These are phyloP conservation scores for Numenius phaeopus DNA, from an alignment of 2,797 vertebrate species.

Conservation along the genomic window DNA sequence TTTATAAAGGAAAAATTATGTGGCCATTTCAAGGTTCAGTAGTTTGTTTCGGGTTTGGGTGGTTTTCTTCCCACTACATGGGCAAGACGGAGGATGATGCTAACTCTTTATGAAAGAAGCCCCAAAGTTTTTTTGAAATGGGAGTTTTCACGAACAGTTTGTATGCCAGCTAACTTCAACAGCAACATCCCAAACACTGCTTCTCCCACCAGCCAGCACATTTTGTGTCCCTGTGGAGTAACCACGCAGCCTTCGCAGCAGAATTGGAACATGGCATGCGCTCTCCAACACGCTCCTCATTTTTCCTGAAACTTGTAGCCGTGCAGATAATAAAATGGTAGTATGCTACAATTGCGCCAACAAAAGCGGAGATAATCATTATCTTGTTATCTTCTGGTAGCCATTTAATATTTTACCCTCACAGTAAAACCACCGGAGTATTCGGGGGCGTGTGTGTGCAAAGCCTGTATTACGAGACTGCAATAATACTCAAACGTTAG, in stretches of 20 bases:
- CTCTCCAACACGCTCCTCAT: background rate
- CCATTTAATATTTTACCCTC: constrained; percentile 38
- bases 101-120: background rate
- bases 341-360: background rate
- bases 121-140: background rate
- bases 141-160: background rate
- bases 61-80: background rate
- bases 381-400: background rate
- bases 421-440: background rate
- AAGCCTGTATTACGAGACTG: background rate
- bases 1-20: background rate
- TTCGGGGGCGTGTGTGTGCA: background rate
- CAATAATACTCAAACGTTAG: background rate
- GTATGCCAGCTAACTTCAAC: background rate
- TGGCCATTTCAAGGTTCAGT: background rate
- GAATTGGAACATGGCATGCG: accelerated
- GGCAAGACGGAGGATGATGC: too few relatives aligned
- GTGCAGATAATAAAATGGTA: background rate
- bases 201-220: background rate
- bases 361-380: background rate
- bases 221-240: accelerated
- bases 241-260: accelerated
- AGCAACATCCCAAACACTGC: accelerated
- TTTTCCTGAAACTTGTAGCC: background rate
- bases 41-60: background rate